A percentile compares a stretch with the other conserved stretches of the same genome.
Evolutionary conservation across 2,888 invertebrate genomes (phyloP).

Genomic region (Siphlonurus alternatus): DNA sequence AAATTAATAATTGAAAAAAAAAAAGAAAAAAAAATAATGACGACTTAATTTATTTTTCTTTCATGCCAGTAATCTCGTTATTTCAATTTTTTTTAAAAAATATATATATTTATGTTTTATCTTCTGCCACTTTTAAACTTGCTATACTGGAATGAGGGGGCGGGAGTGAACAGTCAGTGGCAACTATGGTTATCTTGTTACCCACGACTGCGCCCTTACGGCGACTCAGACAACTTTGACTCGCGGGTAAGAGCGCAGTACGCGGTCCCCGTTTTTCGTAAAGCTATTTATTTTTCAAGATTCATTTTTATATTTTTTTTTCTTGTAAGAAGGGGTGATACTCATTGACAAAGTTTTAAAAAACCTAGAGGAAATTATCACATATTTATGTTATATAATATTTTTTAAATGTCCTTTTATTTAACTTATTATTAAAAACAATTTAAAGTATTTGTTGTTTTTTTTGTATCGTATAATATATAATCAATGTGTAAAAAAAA

Average conservation of each 20-base stretch:
- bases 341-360: background rate
- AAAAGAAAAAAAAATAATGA: background rate
- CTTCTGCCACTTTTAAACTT: background rate
- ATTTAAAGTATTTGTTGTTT: background rate
- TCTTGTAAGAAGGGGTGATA: background rate
- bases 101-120: background rate
- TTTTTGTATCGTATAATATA: background rate
- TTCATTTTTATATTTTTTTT: background rate
- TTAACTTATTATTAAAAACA: background rate
- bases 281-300: background rate
- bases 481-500: no score
- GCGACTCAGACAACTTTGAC: background rate
- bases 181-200: background rate
- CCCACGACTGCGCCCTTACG: background rate
- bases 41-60: background rate
- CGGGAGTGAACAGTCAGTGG: background rate
- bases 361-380: background rate
- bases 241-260: background rate
- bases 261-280: no score
- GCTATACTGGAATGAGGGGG: background rate
- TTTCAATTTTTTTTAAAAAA: background rate
- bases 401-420: background rate
- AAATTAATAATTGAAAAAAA: no score
- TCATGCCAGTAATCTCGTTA: background rate
- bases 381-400: background rate